These are phyloP conservation scores for Ceratothoa steindachneri DNA, from an alignment of 2,888 invertebrate genomes.

Conservation along the genomic window DNA sequence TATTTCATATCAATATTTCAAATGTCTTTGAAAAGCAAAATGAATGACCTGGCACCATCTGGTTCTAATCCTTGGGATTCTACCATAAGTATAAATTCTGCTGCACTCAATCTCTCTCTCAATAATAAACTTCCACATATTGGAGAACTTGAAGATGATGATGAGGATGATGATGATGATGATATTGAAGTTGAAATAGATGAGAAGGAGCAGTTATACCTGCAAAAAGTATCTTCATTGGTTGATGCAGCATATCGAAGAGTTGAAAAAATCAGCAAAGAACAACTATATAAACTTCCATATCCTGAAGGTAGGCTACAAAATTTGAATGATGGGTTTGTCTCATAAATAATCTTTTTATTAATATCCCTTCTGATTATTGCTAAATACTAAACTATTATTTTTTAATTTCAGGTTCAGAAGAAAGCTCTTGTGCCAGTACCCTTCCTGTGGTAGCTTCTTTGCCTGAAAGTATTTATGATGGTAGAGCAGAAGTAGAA, in stretches of 20 bases:
- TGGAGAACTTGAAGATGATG: neutral
- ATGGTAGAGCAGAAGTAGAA: conserved; percentile 10
- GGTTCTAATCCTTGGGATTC: neutral
- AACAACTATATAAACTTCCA: neutral
- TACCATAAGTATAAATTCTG: neutral
- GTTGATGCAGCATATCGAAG: conserved; percentile 10
- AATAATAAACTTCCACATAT: neutral
- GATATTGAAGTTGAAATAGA: conserved; percentile 7
- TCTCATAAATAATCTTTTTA: neutral
- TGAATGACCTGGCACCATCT: neutral
- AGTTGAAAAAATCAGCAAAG: conserved; percentile 2
- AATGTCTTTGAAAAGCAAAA: too few species aligned
- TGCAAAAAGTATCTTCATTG: conserved; percentile 5
- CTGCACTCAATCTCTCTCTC: neutral
- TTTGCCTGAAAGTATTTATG: neutral
- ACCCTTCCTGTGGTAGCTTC: neutral
- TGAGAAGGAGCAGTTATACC: conserved; percentile 5
- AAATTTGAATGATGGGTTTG: neutral
- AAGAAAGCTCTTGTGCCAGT: neutral
- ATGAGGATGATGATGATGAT: conserved; percentile 6
- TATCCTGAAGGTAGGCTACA: neutral
- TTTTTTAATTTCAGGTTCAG: neutral
- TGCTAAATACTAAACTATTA: too few species aligned
- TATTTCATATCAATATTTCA: too few species aligned
- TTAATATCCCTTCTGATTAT: too few species aligned